phyloP scores from a whole-genome alignment of 2,797 vertebrate genomes.

The Cynopterus sphinx region DNA sequence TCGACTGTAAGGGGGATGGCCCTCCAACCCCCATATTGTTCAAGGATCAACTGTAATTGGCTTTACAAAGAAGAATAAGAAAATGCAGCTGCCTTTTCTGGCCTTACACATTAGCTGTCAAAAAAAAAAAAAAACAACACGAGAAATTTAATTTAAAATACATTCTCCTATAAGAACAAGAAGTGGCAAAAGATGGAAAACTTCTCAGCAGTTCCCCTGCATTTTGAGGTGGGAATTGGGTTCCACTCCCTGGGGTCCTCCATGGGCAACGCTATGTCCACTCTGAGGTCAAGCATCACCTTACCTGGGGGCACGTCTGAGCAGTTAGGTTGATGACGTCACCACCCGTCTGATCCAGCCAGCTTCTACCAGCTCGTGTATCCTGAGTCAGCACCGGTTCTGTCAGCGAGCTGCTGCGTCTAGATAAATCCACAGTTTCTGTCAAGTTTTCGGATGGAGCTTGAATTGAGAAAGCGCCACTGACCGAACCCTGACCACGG shows the following conservation, averaged over 20 bases:
- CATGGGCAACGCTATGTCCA: rapidly evolving
- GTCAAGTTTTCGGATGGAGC: slow-evolving; percentile 63
- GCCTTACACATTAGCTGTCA: background rate
- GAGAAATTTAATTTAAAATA: background rate
- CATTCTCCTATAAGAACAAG: background rate
- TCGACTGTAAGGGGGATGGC: background rate
- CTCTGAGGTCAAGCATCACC: rapidly evolving
- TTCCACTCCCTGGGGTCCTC: rapidly evolving
- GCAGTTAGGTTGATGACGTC: background rate
- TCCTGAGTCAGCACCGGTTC: slow-evolving; percentile 65
- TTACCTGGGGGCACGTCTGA: slow-evolving; percentile 82
- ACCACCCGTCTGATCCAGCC: slow-evolving; percentile 54
- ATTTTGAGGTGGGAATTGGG: background rate
- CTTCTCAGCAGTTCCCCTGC: background rate
- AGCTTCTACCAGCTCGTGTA: slow-evolving; percentile 36
- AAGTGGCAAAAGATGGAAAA: background rate
- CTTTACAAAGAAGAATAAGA: background rate
- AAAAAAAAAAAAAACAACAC: background rate
- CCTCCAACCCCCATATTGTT: background rate
- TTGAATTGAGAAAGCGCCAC: slow-evolving; percentile 53
- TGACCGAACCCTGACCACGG: slow-evolving; percentile 69
- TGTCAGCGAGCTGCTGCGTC: background rate
- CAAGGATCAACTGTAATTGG: background rate
- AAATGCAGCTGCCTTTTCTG: too few relatives aligned
- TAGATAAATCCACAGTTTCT: slow-evolving; percentile 68